Base-by-base conservation (phyloP, 2,888 invertebrate species). In the Beris morrisii region DNA sequence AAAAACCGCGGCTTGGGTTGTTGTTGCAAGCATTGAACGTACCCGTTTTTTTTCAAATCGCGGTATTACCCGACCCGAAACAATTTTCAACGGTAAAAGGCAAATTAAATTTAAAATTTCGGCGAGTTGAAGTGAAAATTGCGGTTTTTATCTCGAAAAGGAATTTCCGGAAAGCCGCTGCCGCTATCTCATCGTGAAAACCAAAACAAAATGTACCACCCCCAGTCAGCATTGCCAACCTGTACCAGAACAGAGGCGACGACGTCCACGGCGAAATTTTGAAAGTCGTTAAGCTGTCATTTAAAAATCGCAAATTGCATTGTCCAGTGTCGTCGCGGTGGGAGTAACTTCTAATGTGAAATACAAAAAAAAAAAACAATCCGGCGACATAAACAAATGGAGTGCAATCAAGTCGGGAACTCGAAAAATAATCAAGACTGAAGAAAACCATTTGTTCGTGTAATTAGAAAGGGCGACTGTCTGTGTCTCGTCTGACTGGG, bases 1-100 rank as follows among this genome's bases (percentile, higher is more conserved):
- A 44, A 44, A 22, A 57, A 55, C 9, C 15, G 31, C 28, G 57
- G 57, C 57, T 57, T 57, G 57, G 57, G 44, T 57, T 57, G 32
- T 46, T 11, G 22, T 13, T 6, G 31, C 4, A 4, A 30, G 31
- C 28, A 59, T 59, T 48, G 58, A 59, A 48, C 48, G 58, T 7
- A 59, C 48, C 31, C 58, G 22, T 0, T 15, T 43, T 3, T 38
- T 38, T 22, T 22, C 9, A 9, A 38, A 38, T 38, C 13, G 43
- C 7, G 44, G 28, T 38, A 31, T 48, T 59, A 31, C 58, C 46
- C 46, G 43, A 38, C 38, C 11, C 30, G 13, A 32, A 38, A 38
- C 3, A 3, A 38, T 38, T 38, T 38, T 38, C 4, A 9, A 9
- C 38, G 38, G 5, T 38, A 38, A 38, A 38, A 7, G 1, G 38